Conservation (phyloP, 2,797 vertebrate species). For the Monodelphis domestica region DNA sequence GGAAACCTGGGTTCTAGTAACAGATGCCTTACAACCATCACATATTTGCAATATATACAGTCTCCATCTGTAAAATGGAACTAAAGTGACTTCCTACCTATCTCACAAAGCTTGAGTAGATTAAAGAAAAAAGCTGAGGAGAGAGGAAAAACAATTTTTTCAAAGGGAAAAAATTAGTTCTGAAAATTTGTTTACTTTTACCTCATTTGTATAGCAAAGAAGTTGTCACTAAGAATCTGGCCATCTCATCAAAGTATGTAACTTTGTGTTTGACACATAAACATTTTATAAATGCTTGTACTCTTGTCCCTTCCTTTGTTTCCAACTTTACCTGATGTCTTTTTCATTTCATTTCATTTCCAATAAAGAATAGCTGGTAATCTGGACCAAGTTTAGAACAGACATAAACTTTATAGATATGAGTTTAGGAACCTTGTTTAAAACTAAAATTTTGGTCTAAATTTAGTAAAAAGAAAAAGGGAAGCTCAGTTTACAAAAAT, state of each 20-base stretch:
- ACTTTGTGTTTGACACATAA: background rate
- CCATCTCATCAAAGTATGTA: background rate
- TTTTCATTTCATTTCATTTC: background rate
- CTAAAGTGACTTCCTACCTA: background rate
- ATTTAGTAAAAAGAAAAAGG: background rate
- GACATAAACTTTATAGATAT: background rate
- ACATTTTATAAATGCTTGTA: background rate
- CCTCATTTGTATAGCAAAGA: background rate
- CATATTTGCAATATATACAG: background rate
- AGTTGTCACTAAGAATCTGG: background rate
- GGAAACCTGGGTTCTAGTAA: background rate
- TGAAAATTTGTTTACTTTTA: background rate
- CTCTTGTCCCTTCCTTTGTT: background rate
- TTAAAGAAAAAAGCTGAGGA: background rate
- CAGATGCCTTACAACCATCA: background rate
- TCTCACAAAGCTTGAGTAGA: background rate
- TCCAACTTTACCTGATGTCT: background rate
- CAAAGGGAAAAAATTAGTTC: background rate
- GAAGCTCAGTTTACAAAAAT: rapidly evolving
- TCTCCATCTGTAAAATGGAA: background rate
- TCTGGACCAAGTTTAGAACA: background rate
- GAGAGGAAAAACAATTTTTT: background rate
- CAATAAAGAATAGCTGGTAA: background rate
- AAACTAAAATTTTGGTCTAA: background rate
- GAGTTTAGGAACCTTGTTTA: background rate